These are phyloP conservation scores for Dicrurus megarhynchus DNA, from an alignment of 2,113 vertebrate genomes.

Conservation along the genomic window DNA sequence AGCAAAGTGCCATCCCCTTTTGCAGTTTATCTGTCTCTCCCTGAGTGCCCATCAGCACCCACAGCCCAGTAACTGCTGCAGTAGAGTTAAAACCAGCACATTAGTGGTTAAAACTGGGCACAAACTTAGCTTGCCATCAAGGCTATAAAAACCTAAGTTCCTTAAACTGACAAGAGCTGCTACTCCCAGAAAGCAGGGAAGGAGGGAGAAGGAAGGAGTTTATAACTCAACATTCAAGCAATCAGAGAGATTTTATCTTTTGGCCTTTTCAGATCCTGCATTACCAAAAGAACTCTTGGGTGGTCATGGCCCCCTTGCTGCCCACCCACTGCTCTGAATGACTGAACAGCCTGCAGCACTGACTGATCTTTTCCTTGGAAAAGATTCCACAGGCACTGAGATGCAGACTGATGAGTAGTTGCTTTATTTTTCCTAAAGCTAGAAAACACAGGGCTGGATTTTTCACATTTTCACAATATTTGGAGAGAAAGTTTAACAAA, in stretches of 20 bases:
- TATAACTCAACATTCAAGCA: not conserved
- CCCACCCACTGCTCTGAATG: not conserved
- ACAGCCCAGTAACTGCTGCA: not conserved
- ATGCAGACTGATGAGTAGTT: not conserved
- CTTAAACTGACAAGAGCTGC: not conserved
- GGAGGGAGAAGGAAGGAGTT: not conserved
- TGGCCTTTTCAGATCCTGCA: not conserved
- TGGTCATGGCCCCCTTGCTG: not conserved
- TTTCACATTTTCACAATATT: not conserved
- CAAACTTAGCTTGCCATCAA: not conserved
- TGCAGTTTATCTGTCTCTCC: not conserved
- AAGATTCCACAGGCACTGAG: not conserved
- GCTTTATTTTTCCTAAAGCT: not conserved
- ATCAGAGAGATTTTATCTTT: not conserved
- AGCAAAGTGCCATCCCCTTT: not conserved
- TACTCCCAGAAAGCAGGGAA: not conserved
- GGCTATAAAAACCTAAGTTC: not conserved
- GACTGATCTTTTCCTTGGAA: not conserved
- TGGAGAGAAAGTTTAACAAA: not conserved
- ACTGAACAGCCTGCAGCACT: not conserved
- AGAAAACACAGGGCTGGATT: not conserved
- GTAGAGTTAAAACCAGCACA: not conserved
- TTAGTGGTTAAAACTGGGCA: not conserved
- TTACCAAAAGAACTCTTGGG: not conserved
- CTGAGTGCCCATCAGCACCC: not conserved